These are phyloP conservation scores for Corvus moneduloides DNA, from an alignment of 2,113 vertebrate genomes.

Conservation along the genomic window DNA sequence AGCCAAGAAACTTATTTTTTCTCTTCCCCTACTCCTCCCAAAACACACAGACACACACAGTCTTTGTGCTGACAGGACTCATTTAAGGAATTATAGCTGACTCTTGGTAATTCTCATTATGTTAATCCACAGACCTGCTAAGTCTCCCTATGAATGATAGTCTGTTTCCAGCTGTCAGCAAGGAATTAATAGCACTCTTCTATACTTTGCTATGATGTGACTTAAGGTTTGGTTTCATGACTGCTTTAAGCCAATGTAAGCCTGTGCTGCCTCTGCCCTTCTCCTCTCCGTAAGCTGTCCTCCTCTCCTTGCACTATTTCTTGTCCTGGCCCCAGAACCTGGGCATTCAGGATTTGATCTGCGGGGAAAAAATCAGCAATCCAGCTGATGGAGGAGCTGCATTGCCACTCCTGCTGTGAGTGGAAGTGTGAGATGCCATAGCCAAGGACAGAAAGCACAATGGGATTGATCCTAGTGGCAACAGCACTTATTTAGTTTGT, in stretches of 20 bases:
- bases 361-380: background rate
- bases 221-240: background rate
- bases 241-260: background rate
- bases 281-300: background rate
- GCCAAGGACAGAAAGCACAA: background rate
- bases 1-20: slow-evolving; percentile 9
- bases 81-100: slow-evolving; percentile 31
- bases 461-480: background rate
- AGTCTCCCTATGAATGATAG: slow-evolving; percentile 22
- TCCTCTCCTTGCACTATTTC: background rate
- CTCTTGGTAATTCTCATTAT: slow-evolving; percentile 53
- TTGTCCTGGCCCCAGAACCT: background rate
- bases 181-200: slow-evolving; percentile 37
- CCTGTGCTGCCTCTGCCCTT: background rate
- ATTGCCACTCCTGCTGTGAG: background rate
- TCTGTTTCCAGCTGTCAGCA: slow-evolving; percentile 45
- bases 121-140: slow-evolving; percentile 57
- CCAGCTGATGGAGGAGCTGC: background rate
- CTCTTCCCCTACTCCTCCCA: background rate
- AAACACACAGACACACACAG: background rate
- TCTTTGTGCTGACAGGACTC: slow-evolving; percentile 22
- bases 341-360: background rate
- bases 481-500: background rate
- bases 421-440: background rate
- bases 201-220: background rate